Evolutionary conservation across 64 coral and sea anemone genomes (phyloP).

Genomic region (Exaiptasia diaphana): DNA sequence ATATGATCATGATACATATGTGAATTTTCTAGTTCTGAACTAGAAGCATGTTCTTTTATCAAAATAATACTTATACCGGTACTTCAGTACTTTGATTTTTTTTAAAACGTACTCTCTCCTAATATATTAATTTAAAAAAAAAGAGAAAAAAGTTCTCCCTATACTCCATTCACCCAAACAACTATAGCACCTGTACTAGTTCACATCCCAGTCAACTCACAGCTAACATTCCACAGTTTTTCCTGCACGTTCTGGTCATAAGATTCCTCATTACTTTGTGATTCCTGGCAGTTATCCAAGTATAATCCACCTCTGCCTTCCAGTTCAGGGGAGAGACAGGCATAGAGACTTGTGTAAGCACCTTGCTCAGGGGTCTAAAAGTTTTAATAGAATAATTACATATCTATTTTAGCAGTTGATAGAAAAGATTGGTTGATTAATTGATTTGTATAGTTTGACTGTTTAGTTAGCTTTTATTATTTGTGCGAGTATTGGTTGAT

Average conservation of each 20-base stretch:
- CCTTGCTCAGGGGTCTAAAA: constrained; percentile 81
- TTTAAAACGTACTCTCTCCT: no score
- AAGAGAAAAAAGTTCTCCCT: no score
- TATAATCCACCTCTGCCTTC: constrained; percentile 76
- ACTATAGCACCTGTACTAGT: background rate
- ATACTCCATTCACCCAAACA: no score
- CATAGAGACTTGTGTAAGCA: constrained; percentile 79
- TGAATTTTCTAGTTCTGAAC: no score
- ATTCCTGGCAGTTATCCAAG: constrained; percentile 75
- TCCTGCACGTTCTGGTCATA: constrained; percentile 70
- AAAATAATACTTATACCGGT: no score
- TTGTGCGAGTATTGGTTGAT: constrained; percentile 14
- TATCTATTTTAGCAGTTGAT: no score
- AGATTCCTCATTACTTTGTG: constrained; percentile 61
- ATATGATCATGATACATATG: no score
- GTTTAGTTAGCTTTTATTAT: background rate
- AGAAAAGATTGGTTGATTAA: background rate
- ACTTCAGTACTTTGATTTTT: no score
- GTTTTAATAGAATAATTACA: background rate
- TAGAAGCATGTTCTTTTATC: no score
- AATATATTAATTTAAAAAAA: no score
- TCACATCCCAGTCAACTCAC: constrained; percentile 55
- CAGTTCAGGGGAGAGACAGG: constrained; percentile 69
- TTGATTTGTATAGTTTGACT: background rate
- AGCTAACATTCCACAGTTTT: constrained; percentile 79